Base-by-base conservation (phyloP, 1,140 invertebrate genomes). In the Psix sp. region DNA sequence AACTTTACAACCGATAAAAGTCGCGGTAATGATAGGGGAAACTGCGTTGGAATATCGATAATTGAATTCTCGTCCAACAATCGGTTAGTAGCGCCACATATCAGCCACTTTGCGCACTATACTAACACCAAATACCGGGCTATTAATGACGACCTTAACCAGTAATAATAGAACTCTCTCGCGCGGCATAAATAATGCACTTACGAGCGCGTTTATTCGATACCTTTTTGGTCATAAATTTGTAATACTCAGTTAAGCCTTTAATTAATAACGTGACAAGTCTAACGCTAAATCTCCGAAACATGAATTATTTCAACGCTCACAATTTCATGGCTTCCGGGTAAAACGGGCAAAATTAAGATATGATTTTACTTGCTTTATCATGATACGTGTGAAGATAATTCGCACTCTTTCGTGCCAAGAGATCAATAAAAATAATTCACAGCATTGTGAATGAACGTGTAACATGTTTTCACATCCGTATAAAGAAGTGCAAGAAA, bases 61-160 rank as follows among this genome's bases (percentile, higher is more conserved):
- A 76, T 76, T 76, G 73, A 71, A 76, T 71, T 70, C 66, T 76
- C 62, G 73, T 60, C 24, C 54, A 60, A 76, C 73, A 71, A 76
- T 76, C 56, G 65, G 48, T 56, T 43, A 26, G 39, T 40, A 54
- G 26, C 48, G 56, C 56, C 60, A 70, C 65, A 65, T 70, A 75
- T 75, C 72, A 59, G 59, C 51, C 46, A 56, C 51, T 74, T 68
- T 63, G 60, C 66, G 46, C 60, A n/a, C 33, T 42, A 46, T 38
- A 15, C 20, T 14, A 10, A 29, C 18, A 63, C 51, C 1, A 63
- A 57, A 71, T 43, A 11, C 43, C 14, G 31, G 21, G 35, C 59
- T 63, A 63, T 71, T 63, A 71, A 71, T 71, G 56, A 71, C 57
- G 26, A 48, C 39, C 39, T 45, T 39, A 33, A 29, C 26, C 11